These are phyloP conservation scores for Paraescarpia echinospica DNA, from an alignment of 1,140 invertebrate genomes.

Conservation along the genomic window DNA sequence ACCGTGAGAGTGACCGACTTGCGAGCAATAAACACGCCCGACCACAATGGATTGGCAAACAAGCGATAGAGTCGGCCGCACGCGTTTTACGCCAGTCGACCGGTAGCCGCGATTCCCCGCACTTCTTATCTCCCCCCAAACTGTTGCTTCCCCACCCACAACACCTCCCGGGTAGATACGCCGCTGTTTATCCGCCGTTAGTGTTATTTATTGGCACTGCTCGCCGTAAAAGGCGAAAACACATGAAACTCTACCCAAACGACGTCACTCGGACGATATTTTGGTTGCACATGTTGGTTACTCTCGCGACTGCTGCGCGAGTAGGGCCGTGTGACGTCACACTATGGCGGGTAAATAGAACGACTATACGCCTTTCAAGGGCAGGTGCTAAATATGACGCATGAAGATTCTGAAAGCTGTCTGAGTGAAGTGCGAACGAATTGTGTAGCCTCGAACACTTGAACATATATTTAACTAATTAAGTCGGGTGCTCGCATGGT, in stretches of 20 bases:
- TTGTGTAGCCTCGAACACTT: not conserved
- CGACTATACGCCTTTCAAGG: not conserved
- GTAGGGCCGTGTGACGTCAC: slow-evolving; percentile 2
- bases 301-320: not conserved
- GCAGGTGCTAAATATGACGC: not conserved
- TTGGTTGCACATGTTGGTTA: slow-evolving; percentile 18
- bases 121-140: not conserved
- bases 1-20: not conserved
- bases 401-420: not conserved
- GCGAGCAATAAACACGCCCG: not conserved
- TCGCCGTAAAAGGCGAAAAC: not conserved
- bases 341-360: slow-evolving; percentile 11
- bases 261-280: slow-evolving; percentile 9
- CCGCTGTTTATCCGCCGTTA: slow-evolving; percentile 6
- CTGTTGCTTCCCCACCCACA: not conserved
- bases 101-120: not conserved
- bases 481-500: no score
- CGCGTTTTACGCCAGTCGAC: not conserved
- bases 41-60: not conserved
- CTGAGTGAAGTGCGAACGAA: not conserved
- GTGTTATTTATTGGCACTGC: slow-evolving; percentile 8
- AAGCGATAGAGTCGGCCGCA: not conserved
- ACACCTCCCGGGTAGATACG: not conserved
- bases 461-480: not conserved
- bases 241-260: not conserved